Percentiles rank a stretch among this genome's conserved stretches.
These are phyloP conservation scores for Diploptera punctata DNA, from an alignment of 2,888 invertebrate genomes.

Conservation along the genomic window DNA sequence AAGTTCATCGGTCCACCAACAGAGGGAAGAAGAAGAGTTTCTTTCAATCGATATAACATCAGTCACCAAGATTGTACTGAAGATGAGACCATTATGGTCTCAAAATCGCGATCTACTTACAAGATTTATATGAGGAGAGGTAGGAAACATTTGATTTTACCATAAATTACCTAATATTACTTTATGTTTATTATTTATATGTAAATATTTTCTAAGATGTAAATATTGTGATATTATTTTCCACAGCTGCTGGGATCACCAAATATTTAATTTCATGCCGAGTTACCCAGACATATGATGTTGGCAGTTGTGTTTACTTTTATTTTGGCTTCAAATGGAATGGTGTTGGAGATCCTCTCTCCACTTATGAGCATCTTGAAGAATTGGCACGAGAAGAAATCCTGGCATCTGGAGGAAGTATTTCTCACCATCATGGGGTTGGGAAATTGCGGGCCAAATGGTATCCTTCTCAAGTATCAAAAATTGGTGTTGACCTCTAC, in stretches of 20 bases:
- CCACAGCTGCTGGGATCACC: constrained; percentile 59
- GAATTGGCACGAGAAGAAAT: constrained; percentile 90
- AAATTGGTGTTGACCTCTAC: constrained; percentile 78
- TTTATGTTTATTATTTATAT: too few relatives aligned
- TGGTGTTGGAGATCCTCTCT: constrained; percentile 69
- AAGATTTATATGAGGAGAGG: too few relatives aligned
- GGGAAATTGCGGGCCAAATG: constrained; percentile 92
- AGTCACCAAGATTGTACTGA: too few relatives aligned
- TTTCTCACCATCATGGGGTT: constrained; percentile 97
- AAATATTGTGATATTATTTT: constrained; percentile 18
- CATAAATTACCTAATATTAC: too few relatives aligned
- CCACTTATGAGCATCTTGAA: constrained; percentile 87
- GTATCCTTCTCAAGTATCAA: constrained; percentile 84
- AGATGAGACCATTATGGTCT: too few relatives aligned
- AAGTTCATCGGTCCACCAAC: too few relatives aligned
- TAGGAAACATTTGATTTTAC: too few relatives aligned
- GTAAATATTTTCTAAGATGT: too few relatives aligned
- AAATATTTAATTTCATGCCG: constrained; percentile 77
- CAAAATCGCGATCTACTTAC: too few relatives aligned
- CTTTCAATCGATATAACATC: too few relatives aligned
- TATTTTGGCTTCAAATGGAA: constrained; percentile 85
- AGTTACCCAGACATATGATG: constrained; percentile 96
- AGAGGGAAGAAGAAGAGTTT: too few relatives aligned
- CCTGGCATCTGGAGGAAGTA: constrained; percentile 85
- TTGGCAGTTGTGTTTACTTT: constrained; percentile 96